Evolutionary conservation across 2,888 invertebrate genomes (phyloP), one percentile per base, ranked within the genome.

Genomic region (Danaus chrysippus): DNA sequence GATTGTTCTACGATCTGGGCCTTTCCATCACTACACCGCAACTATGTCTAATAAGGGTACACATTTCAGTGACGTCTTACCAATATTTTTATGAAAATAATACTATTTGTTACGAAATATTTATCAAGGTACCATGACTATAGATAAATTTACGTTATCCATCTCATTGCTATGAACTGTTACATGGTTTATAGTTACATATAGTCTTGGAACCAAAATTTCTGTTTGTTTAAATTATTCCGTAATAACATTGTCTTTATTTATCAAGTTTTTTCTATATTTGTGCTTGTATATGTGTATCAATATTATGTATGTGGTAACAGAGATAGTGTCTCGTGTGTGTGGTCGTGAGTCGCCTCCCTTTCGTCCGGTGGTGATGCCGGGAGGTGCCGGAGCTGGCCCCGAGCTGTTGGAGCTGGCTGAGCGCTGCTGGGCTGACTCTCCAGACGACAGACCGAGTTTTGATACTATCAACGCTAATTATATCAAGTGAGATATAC

Each of bases 1-100:
- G 87, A 97, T 98, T 60, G 95, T 97, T 0, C 92, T 95, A 1
- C 92, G 96, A 9, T 95, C 95, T 0, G 96, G 96, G 0, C 96
- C 96, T 0, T 96, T 95, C 72, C 94, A 95, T 78, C 93, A 94
- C 56, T 94, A 94, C 13, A 92, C 94, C 1, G 92, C 93, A 69
- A 92, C 91, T 71, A 89, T 94, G 82, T 92, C 93, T 56, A 91
- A 93, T 60, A 94, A 93, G 91, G 94, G 94, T 94, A 76, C 68
- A 67, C 46, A 10, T 58, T 41, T 15, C 12, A 17, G 6, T 15
- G 8, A n/a, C 12, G 19, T 12, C 12, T 13, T 12, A 15, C 19
- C 42, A 12, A 11, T n/a, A 11, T 44, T 44, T 13, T 44, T 11
- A 44, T n/a, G 13, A 46, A 46, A 13, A 46, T 11, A 34, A 34